Evolutionary conservation across 2,113 vertebrate genomes (phyloP), one percentile per base, ranked within the genome.

Genomic region (Leptodactylus fuscus): DNA sequence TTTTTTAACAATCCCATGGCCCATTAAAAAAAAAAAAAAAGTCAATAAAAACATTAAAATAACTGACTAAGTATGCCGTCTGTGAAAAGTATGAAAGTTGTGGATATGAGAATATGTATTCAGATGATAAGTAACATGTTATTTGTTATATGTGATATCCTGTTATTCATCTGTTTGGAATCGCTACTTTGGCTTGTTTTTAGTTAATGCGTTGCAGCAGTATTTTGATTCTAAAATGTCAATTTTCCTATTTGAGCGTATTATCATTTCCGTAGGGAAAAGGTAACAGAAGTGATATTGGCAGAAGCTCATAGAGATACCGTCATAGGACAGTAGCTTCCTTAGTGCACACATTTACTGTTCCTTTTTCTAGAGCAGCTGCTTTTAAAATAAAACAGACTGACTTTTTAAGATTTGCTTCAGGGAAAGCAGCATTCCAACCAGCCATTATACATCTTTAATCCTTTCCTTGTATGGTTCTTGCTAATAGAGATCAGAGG

Each of bases 321-420:
- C 6, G 18, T 70, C 34, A n/a, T 22, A 38, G 12, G 6, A 32
- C 48, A 7, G 20, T 34, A 69, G 46, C 29, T 71, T 71, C 29
- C 22, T 5, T 32, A 82, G 12, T 71, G 46, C 9, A 13, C 48
- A 32, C 32, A 38, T 29, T 53, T 71, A 71, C 11, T 48, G 12
- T 62, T 80, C 58, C n/a, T n/a, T 82, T 82, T 82, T 22, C 65
- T 55, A 51, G 18, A 51, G 81, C 65, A 82, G 29, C 81, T 82
- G 81, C 65, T 82, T 82, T 82, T 82, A 82, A 82, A 82, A 82
- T 82, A 82, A 82, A 82, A 82, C 81, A 82, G 81, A 82, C 81
- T 53, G 65, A 71, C 81, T 82, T 71, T 53, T 71, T 36, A 53
- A 71, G 81, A 82, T 82, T 71, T 71, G 81, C 65, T 82, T 71